These are phyloP conservation scores for Tribolium freemani DNA, from an alignment of 2,888 invertebrate genomes.

Conservation along the genomic window DNA sequence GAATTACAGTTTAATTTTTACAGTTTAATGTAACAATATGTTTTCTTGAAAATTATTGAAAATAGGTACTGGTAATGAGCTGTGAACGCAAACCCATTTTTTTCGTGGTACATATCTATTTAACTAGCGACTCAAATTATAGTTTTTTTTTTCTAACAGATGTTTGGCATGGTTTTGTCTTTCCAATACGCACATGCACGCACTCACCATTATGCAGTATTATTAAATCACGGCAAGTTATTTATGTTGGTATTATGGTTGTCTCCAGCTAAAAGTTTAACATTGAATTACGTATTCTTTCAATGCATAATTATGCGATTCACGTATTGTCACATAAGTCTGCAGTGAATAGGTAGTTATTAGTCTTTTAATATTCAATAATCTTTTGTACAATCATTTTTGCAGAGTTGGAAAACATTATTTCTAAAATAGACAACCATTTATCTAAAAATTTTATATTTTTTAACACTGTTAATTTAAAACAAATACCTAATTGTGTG, in stretches of 20 bases:
- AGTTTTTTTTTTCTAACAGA: background rate
- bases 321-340: slow-evolving; percentile 62
- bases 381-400: slow-evolving; percentile 23
- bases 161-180: background rate
- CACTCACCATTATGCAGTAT: slow-evolving; percentile 50
- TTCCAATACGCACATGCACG: slow-evolving; percentile 47
- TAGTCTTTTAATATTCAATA: slow-evolving; percentile 40
- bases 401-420: background rate
- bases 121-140: background rate
- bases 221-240: slow-evolving; percentile 59
- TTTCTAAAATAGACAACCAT: background rate
- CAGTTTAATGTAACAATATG: too few species aligned
- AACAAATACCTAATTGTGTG: too few species aligned
- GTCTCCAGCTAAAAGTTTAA: slow-evolving; percentile 58
- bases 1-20: too few species aligned
- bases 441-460: background rate
- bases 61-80: too few species aligned
- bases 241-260: slow-evolving; percentile 56
- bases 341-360: slow-evolving; percentile 61
- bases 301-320: slow-evolving; percentile 64
- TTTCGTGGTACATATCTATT: too few species aligned
- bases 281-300: slow-evolving; percentile 59
- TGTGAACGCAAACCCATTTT: too few species aligned
- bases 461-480: too few species aligned
- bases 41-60: too few species aligned